Evolutionary conservation across 1,140 invertebrate species (phyloP).

Genomic region (Bombus affinis): DNA sequence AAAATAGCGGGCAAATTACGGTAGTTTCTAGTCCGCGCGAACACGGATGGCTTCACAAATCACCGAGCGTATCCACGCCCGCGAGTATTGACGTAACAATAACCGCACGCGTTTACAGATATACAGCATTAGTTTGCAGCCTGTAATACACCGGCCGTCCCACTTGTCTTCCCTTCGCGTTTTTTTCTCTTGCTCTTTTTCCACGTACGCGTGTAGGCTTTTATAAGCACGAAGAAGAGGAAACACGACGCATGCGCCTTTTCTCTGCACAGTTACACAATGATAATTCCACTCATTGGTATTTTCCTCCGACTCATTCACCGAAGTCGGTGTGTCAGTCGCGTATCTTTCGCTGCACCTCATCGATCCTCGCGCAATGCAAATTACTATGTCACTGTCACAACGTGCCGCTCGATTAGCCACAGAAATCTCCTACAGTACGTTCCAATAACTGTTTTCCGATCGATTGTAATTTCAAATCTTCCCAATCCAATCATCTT

Average conservation of each 20-base stretch:
- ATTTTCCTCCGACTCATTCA: constrained; percentile 79
- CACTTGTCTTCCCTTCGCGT: neutral
- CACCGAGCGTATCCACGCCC: constrained; percentile 38
- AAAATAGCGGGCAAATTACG: neutral
- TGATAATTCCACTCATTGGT: constrained; percentile 77
- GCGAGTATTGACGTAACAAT: constrained; percentile 39
- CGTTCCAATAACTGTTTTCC: no score
- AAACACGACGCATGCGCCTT: constrained; percentile 55
- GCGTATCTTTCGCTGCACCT: constrained; percentile 42
- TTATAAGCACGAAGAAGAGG: neutral
- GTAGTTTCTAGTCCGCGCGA: neutral
- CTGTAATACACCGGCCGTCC: constrained; percentile 23
- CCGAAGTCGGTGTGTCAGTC: constrained; percentile 61
- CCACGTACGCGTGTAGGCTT: neutral
- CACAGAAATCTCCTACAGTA: no score
- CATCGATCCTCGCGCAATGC: constrained; percentile 17
- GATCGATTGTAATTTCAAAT: no score
- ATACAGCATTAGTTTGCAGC: constrained; percentile 30
- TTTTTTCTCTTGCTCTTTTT: neutral
- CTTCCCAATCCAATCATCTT: no score
- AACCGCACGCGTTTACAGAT: constrained; percentile 42
- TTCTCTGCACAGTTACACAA: constrained; percentile 60
- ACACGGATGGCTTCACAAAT: constrained; percentile 5
- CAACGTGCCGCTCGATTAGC: no score
- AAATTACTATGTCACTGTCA: constrained; percentile 6